Percentiles rank a stretch among this genome's conserved stretches.
phyloP scores from a whole-genome alignment of 2,888 invertebrate genomes.

The Diadegma fenestrale region DNA sequence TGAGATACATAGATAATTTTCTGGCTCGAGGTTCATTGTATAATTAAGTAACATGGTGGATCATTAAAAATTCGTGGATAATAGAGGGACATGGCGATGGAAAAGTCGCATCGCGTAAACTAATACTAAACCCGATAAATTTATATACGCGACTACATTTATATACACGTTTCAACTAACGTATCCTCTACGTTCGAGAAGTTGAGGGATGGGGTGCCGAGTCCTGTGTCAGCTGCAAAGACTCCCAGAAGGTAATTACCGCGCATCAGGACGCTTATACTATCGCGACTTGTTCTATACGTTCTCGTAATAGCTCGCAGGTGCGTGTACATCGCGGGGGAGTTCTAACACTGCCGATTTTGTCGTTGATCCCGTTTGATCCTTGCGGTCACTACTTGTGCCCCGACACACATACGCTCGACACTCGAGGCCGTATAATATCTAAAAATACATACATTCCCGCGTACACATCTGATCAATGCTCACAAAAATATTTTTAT shows the following conservation, averaged over 20 bases:
- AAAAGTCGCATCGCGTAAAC: conserved; percentile 39
- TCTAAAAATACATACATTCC: not conserved
- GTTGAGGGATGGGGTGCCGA: conserved; percentile 39
- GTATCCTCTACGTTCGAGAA: conserved; percentile 8
- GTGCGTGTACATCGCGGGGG: conserved; percentile 62
- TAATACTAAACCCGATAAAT: conserved; percentile 24
- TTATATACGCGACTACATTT: not conserved
- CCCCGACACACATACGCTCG: conserved; percentile 12
- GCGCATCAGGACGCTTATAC: conserved; percentile 62
- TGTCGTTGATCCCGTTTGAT: conserved; percentile 68
- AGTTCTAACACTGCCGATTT: conserved; percentile 56
- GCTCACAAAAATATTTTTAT: not conserved
- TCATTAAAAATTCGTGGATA: conserved; percentile 44
- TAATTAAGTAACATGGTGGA: conserved; percentile 50
- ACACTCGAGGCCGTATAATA: not conserved
- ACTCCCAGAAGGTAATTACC: conserved; percentile 70
- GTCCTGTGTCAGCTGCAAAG: conserved; percentile 65
- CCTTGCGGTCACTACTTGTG: conserved; percentile 58
- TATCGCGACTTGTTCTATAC: conserved; percentile 51
- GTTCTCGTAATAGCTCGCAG: conserved; percentile 69
- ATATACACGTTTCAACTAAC: not conserved
- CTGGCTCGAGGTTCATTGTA: conserved; percentile 50
- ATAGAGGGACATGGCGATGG: conserved; percentile 5
- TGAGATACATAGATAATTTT: conserved; percentile 24
- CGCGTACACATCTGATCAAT: not conserved